Percentiles rank a stretch among this genome's conserved stretches.
Evolutionary conservation across 2,113 vertebrate species (phyloP).

Genomic region (Junco hyemalis): DNA sequence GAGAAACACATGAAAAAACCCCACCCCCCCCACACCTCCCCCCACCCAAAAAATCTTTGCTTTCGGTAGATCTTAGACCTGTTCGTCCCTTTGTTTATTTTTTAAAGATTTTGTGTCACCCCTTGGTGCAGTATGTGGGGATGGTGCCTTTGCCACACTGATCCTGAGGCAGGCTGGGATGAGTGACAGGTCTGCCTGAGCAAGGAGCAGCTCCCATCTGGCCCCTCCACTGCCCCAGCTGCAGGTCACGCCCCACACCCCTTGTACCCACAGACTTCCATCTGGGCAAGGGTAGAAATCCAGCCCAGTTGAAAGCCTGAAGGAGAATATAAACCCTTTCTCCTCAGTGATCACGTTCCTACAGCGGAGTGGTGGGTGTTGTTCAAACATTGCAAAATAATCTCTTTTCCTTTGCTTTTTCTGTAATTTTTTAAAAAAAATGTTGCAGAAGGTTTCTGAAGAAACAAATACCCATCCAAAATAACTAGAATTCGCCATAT

Average conservation of each 20-base stretch:
- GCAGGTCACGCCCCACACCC: rapidly evolving
- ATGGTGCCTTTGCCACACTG: not conserved
- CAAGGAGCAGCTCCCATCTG: not conserved
- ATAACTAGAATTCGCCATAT: not conserved
- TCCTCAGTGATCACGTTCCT: not conserved
- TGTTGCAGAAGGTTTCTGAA: not conserved
- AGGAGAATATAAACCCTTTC: not conserved
- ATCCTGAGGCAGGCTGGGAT: not conserved
- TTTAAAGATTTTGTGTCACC: not conserved
- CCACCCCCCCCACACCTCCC: too few relatives aligned
- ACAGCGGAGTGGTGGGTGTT: not conserved
- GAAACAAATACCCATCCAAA: not conserved
- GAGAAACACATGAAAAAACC: not conserved
- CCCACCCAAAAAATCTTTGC: not conserved
- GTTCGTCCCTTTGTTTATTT: not conserved
- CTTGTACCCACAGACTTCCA: not conserved
- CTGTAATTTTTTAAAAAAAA: not conserved
- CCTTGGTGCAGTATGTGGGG: not conserved
- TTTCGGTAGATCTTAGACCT: not conserved
- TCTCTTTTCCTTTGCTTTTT: not conserved
- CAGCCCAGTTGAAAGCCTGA: not conserved
- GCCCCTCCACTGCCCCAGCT: not conserved
- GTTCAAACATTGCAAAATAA: constrained; percentile 27
- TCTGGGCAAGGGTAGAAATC: not conserved
- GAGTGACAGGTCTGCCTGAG: not conserved